Base-by-base conservation (phyloP, 1,140 invertebrate genomes). In the Manduca sexta region DNA sequence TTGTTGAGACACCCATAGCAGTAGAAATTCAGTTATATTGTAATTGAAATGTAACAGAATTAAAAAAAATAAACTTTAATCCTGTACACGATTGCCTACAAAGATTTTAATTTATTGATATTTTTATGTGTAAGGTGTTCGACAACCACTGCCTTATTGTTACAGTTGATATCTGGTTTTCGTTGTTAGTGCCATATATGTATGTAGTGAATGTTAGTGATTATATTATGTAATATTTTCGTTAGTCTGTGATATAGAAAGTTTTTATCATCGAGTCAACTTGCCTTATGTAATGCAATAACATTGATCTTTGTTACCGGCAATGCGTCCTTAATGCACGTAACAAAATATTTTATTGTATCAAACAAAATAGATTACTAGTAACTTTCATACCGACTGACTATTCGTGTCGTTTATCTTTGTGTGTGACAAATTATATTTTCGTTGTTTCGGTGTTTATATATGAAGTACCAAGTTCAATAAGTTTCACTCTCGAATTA, bases 211-310 rank as follows among this genome's bases (percentile, higher is more conserved):
- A 65, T 64, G 57, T 81, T 69, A 71, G 71, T 75, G 26, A 68
- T 74, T 64, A 45, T 64, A 68, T 74, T 64, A 45, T 64, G 56
- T 78, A 68, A 73, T 73, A 64, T 68, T 81, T 84, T 68, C 69
- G 75, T 83, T 84, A 84, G 81, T 75, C 81, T 84, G 81, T 84
- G 81, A 84, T 84, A 83, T 73, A 62, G 53, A 57, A 60, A 66
- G 64, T 71, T 69, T 44, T 59, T 70, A 69, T 76, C 67, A 69
- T 72, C 68, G 64, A 79, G 69, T 59, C 51, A 54, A 2, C 73
- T 75, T 74, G 74, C 71, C 71, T 80, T 72, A 51, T 64, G 64
- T 13, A n/a, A 18, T 17, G 15, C 21, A 26, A 26, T 26, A n/a
- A 26, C 21, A 26, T 26, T 5, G 21, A 26, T 26, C 21, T 26